Percentiles rank a stretch among this genome's conserved stretches.
Evolutionary conservation across 2,113 vertebrate genomes (phyloP).

Genomic region (Genyomyrus donnyi): DNA sequence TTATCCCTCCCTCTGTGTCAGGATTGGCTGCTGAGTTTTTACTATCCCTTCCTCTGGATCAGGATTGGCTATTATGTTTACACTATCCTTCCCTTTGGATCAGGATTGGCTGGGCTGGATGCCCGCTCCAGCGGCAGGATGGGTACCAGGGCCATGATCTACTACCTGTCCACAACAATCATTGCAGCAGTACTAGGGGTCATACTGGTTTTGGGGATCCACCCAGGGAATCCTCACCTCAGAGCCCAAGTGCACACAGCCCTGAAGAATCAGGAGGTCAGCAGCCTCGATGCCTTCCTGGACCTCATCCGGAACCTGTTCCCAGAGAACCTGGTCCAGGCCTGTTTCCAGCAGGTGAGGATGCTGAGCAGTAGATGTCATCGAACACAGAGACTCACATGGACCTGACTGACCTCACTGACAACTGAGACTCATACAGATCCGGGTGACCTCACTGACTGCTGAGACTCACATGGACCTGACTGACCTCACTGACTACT

Average conservation of each 20-base stretch:
- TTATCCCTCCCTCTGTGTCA: neutral
- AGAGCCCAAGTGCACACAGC: constrained; percentile 14
- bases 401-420: neutral
- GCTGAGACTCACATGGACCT: neutral
- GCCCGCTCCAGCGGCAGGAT: constrained; percentile 72
- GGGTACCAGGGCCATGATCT: constrained; percentile 72
- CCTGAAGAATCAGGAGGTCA: constrained; percentile 62
- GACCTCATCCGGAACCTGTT: constrained; percentile 74
- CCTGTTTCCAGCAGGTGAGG: constrained; percentile 72
- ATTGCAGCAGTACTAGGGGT: constrained; percentile 69
- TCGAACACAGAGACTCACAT: neutral
- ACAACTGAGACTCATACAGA: neutral
- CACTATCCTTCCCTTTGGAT: neutral
- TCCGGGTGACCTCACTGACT: neutral
- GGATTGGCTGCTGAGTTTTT: neutral
- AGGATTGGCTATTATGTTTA: neutral
- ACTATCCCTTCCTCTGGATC: neutral
- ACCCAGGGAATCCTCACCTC: constrained; percentile 73
- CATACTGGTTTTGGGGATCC: constrained; percentile 70
- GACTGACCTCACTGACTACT: neutral
- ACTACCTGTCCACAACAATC: constrained; percentile 73
- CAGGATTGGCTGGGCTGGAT: constrained; percentile 72
- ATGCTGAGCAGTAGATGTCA: neutral
- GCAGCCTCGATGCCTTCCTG: constrained; percentile 73
- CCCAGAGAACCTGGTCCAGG: constrained; percentile 73